Evolutionary conservation across 1,140 invertebrate genomes (phyloP).

Genomic region (Drosophila micromelanica): DNA sequence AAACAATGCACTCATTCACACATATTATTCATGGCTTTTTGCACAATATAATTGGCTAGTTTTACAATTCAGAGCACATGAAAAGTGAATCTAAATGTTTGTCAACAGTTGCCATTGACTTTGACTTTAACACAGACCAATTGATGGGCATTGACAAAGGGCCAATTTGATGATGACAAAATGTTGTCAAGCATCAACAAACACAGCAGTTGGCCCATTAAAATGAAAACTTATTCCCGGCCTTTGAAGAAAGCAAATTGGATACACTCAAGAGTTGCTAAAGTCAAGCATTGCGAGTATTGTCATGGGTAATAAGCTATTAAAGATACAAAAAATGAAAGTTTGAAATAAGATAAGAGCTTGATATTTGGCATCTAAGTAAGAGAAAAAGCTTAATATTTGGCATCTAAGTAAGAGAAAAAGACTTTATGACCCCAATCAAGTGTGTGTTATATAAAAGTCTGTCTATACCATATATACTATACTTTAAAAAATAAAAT

Average conservation of each 20-base stretch:
- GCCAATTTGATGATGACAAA: constrained; percentile 14
- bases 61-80: constrained; percentile 47
- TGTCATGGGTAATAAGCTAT: background rate
- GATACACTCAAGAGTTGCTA: background rate
- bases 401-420: too few species aligned
- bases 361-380: too few species aligned
- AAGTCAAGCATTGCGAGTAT: background rate
- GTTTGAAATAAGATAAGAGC: too few species aligned
- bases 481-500: too few species aligned
- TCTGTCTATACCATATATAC: too few species aligned
- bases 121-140: constrained; percentile 1
- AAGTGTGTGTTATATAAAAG: too few species aligned
- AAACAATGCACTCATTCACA: constrained; percentile 30
- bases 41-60: constrained; percentile 74
- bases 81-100: constrained; percentile 17
- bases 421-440: too few species aligned
- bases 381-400: too few species aligned
- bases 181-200: constrained; percentile 20
- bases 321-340: background rate
- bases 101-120: constrained; percentile 1
- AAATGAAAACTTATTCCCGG: background rate
- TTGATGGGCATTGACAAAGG: constrained; percentile 23
- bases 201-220: constrained; percentile 11
- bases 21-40: constrained; percentile 66
- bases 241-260: constrained; percentile 3